These are phyloP conservation scores for Sarcophaga subvicina DNA, from an alignment of 2,888 invertebrate species.

Conservation along the genomic window DNA sequence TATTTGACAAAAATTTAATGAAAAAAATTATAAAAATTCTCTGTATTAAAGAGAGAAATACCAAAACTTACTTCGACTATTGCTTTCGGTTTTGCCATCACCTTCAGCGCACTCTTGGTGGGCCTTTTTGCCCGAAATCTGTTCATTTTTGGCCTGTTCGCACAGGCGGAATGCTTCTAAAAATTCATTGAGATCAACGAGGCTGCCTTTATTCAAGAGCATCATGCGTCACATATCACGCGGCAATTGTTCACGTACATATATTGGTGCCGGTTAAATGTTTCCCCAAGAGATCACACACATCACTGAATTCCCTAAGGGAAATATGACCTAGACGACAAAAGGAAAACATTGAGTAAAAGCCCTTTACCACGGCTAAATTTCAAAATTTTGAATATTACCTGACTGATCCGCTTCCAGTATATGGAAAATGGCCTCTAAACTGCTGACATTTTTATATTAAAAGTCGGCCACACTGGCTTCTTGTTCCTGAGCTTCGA, in stretches of 20 bases:
- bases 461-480: conserved; percentile 93
- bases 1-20: neutral
- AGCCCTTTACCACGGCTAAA: too few relatives aligned
- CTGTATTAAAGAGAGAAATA: too few relatives aligned
- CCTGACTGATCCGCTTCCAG: conserved; percentile 93
- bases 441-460: conserved; percentile 93
- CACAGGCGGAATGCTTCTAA: conserved; percentile 94
- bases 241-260: conserved; percentile 87
- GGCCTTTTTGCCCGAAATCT: conserved; percentile 16
- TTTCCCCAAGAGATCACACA: too few relatives aligned
- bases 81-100: conserved; percentile 5
- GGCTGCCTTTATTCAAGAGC: conserved; percentile 96
- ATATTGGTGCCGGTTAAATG: conserved; percentile 85
- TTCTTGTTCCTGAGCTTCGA: conserved; percentile 86
- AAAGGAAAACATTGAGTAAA: conserved; percentile 79
- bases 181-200: conserved; percentile 96
- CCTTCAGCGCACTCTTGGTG: conserved; percentile 8
- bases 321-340: too few relatives aligned
- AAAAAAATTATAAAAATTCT: too few relatives aligned
- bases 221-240: conserved; percentile 93
- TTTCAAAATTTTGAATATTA: conserved; percentile 56
- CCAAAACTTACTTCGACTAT: conserved; percentile 19
- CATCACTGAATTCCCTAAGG: too few relatives aligned
- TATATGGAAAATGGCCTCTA: conserved; percentile 96
- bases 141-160: conserved; percentile 75